A percentile compares a stretch with the other conserved stretches of the same genome.
These are phyloP conservation scores for Globodera rostochiensis DNA, from an alignment of 1,140 invertebrate species.

Conservation along the genomic window DNA sequence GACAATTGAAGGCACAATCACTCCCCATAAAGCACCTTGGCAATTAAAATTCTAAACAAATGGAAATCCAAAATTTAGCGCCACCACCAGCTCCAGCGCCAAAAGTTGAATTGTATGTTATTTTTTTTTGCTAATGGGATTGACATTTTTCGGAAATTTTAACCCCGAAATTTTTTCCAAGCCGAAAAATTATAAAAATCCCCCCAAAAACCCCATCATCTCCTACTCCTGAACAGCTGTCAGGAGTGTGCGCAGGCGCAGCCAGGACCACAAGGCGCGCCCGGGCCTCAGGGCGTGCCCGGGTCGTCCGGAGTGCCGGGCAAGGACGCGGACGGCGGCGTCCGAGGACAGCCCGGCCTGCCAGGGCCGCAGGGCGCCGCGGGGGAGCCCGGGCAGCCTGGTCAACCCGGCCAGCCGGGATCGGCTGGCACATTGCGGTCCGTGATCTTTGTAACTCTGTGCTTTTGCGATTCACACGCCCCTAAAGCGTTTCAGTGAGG, in stretches of 20 bases:
- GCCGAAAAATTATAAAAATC: neutral
- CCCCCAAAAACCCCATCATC: neutral
- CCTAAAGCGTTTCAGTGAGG: conserved; percentile 3
- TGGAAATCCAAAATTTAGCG: conserved; percentile 1
- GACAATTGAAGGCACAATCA: too few species aligned
- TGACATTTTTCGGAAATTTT: neutral
- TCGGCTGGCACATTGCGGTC: neutral
- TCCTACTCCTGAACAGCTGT: neutral
- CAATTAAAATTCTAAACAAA: neutral
- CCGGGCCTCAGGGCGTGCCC: conserved; percentile 41
- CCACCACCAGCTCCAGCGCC: conserved; percentile 21
- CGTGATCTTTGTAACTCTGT: neutral
- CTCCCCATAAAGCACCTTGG: neutral
- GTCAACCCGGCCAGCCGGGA: conserved; percentile 13
- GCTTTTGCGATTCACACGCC: too few species aligned
- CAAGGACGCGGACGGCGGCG: conserved; percentile 37
- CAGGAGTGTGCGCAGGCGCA: conserved; percentile 5
- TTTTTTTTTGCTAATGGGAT: neutral
- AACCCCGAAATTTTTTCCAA: neutral
- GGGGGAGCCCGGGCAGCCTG: conserved; percentile 8
- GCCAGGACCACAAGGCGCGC: conserved; percentile 8
- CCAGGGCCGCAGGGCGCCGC: conserved; percentile 17
- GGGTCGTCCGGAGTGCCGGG: conserved; percentile 45
- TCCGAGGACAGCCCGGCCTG: conserved; percentile 22
- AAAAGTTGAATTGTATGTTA: conserved; percentile 18